Evolutionary conservation across 2,797 vertebrate genomes (phyloP).

Genomic region (Bufotes viridis): DNA sequence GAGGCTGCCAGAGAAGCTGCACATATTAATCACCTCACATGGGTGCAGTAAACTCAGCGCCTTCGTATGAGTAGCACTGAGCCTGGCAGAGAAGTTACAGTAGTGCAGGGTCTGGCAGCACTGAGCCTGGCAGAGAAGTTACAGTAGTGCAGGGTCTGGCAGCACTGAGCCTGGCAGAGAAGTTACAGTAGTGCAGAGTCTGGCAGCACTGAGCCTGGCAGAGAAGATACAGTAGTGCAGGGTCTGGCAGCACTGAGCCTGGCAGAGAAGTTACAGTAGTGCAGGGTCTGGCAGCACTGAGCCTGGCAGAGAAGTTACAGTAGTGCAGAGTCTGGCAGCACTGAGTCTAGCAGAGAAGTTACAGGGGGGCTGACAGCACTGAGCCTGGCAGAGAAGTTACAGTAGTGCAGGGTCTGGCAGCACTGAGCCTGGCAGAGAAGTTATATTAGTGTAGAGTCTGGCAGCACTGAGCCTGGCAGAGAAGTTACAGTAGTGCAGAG

Average conservation of each 20-base stretch:
- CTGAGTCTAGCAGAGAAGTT: not conserved
- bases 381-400: not conserved
- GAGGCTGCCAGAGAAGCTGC: no score
- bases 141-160: not conserved
- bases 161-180: not conserved
- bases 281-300: no score
- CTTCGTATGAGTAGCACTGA: not conserved
- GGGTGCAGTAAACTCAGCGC: no score
- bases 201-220: not conserved
- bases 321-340: no score
- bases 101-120: not conserved
- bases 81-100: not conserved
- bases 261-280: not conserved
- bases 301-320: not conserved
- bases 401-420: not conserved
- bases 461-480: not conserved
- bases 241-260: not conserved
- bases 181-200: not conserved
- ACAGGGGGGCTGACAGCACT: no score
- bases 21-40: no score
- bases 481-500: not conserved
- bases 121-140: conserved; percentile 41
- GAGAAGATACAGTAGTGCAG: not conserved
- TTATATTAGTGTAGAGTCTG: not conserved
- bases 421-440: not conserved